Conservation (phyloP, 2,797 vertebrate genomes). For the Pipistrellus pipistrellus region DNA sequence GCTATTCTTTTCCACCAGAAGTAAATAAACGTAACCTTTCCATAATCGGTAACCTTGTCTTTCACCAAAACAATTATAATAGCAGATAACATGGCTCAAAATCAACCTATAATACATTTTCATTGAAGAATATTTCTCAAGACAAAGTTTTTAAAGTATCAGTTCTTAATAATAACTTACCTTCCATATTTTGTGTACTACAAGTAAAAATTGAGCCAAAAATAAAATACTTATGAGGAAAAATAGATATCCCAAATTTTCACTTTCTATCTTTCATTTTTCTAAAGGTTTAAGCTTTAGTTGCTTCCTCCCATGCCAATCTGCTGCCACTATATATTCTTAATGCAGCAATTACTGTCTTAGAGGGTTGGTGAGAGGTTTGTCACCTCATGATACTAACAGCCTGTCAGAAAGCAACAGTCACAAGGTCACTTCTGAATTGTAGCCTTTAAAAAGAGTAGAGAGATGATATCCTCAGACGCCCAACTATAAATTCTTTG, state of each 20-base stretch:
- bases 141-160: not conserved
- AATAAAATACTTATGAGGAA: constrained; percentile 73
- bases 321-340: constrained; percentile 44
- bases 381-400: constrained; percentile 8
- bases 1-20: constrained; percentile 13
- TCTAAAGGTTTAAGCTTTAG: constrained; percentile 35
- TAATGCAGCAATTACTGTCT: constrained; percentile 25
- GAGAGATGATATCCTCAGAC: not conserved
- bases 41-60: constrained; percentile 52
- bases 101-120: constrained; percentile 20
- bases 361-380: constrained; percentile 30
- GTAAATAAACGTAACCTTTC: constrained; percentile 40
- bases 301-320: constrained; percentile 5
- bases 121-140: constrained; percentile 42
- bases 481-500: constrained; percentile 1
- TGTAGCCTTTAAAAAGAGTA: constrained; percentile 29
- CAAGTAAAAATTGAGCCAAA: constrained; percentile 67
- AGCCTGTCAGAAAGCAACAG: constrained; percentile 65
- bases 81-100: constrained; percentile 37
- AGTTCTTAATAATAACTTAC: constrained; percentile 44
- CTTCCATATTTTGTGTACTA: constrained; percentile 59
- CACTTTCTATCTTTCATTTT: constrained; percentile 75
- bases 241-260: constrained; percentile 72
- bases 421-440: constrained; percentile 62
- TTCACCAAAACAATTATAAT: constrained; percentile 56